These are phyloP conservation scores for Coenonympha arcania DNA, from an alignment of 2,888 invertebrate species.

Conservation along the genomic window DNA sequence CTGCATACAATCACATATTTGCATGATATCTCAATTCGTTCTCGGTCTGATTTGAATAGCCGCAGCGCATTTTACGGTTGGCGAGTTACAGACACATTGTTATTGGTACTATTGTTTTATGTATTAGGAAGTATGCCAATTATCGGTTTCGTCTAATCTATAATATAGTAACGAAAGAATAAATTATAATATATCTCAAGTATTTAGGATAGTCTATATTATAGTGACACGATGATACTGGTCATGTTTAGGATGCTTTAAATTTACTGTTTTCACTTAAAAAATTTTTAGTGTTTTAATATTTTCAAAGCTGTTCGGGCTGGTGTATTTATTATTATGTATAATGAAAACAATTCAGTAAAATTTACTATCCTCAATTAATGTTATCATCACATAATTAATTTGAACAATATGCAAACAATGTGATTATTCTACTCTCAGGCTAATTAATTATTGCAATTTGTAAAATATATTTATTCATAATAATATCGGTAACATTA, in stretches of 20 bases:
- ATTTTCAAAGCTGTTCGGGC: no score
- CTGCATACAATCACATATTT: slow-evolving; percentile 72
- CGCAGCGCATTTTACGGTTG: slow-evolving; percentile 44
- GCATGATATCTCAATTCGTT: slow-evolving; percentile 73
- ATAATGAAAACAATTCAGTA: no score
- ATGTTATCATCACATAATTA: slow-evolving; percentile 6
- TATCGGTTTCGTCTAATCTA: background rate
- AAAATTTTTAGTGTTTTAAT: no score
- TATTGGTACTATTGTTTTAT: slow-evolving; percentile 19
- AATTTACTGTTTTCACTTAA: no score
- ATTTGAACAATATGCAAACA: slow-evolving; percentile 1
- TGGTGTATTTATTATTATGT: no score
- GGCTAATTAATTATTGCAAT: slow-evolving; percentile 16
- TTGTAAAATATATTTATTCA: no score
- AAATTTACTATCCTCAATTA: background rate
- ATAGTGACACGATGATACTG: no score
- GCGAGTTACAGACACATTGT: slow-evolving; percentile 28
- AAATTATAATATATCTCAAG: no score
- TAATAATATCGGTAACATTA: no score
- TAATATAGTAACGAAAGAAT: no score
- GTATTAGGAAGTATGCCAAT: slow-evolving; percentile 11
- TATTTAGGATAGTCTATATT: no score
- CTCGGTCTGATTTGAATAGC: slow-evolving; percentile 53
- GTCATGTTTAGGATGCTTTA: no score
- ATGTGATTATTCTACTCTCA: background rate